Evolutionary conservation across 2,113 vertebrate genomes (phyloP).

Genomic region (Mixornis gularis): DNA sequence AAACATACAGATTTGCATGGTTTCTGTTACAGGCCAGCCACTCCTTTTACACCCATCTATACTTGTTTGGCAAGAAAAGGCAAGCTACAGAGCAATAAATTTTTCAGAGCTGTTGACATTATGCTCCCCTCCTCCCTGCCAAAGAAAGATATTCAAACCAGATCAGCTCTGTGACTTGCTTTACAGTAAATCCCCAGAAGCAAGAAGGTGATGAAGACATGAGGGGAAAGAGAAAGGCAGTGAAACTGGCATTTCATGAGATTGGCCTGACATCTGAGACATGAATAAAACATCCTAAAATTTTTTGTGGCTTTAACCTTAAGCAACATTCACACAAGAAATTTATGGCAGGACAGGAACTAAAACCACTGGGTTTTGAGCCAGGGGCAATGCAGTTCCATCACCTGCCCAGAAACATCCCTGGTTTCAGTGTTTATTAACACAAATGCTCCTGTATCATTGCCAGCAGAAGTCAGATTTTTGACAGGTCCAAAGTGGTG

Average conservation of each 20-base stretch:
- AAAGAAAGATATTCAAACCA: neutral
- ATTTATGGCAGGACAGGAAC: neutral
- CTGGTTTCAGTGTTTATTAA: neutral
- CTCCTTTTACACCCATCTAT: neutral
- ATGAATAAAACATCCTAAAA: neutral
- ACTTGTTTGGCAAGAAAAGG: neutral
- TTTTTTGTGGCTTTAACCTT: neutral
- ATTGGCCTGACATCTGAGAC: conserved; percentile 3
- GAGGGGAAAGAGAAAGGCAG: neutral
- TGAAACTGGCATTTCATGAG: neutral
- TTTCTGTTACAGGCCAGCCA: neutral
- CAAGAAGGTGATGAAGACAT: neutral
- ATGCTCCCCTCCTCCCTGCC: neutral
- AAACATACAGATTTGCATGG: neutral
- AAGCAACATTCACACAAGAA: neutral
- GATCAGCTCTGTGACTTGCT: neutral
- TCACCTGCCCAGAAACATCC: neutral
- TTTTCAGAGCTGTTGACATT: neutral
- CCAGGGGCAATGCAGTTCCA: rapidly evolving
- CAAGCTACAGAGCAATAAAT: neutral
- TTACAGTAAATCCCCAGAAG: neutral
- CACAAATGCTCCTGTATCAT: neutral
- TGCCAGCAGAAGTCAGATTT: neutral
- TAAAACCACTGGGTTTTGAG: neutral
- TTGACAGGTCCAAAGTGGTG: neutral